These are phyloP conservation scores for Ianthella basta DNA, from an alignment of 37 sponge, comb jelly and placozoan species.

Conservation along the genomic window DNA sequence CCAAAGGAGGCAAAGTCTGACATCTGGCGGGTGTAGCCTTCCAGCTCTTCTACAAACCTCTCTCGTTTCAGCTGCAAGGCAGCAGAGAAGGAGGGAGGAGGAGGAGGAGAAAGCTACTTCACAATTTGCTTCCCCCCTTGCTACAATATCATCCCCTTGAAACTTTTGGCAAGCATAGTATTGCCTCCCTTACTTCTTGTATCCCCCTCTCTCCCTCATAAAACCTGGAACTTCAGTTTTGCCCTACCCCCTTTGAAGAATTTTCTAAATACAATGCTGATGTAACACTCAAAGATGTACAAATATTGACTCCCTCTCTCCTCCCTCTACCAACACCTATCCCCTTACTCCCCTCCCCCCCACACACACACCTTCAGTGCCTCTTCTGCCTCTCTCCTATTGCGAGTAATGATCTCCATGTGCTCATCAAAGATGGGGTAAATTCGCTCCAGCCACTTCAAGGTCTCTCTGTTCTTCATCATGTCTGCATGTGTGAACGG, in stretches of 20 bases:
- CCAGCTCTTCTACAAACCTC: slow-evolving; percentile 85
- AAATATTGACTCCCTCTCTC: too few species aligned
- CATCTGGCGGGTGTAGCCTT: slow-evolving; percentile 89
- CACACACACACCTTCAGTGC: slow-evolving; percentile 70
- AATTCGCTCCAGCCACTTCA: slow-evolving; percentile 88
- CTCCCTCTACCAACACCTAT: too few species aligned
- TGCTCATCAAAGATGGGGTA: slow-evolving; percentile 90
- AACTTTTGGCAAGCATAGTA: too few species aligned
- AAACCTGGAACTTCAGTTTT: too few species aligned
- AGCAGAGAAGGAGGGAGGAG: too few species aligned
- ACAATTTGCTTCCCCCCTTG: neutral
- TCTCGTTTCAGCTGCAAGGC: slow-evolving; percentile 85
- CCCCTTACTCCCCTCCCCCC: neutral
- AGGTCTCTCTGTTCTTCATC: slow-evolving; percentile 83
- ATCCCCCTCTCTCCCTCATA: too few species aligned
- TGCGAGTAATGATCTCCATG: slow-evolving; percentile 63
- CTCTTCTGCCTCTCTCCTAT: slow-evolving; percentile 84
- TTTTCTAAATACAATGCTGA: too few species aligned
- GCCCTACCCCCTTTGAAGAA: too few species aligned
- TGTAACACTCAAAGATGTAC: too few species aligned
- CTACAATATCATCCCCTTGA: too few species aligned
- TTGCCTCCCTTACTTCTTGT: too few species aligned
- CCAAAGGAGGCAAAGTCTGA: slow-evolving; percentile 91
- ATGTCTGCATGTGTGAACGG: slow-evolving; percentile 86
- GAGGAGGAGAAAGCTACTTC: neutral